Evolutionary conservation across 2,113 vertebrate species (phyloP).

Genomic region (Otolemur garnettii): DNA sequence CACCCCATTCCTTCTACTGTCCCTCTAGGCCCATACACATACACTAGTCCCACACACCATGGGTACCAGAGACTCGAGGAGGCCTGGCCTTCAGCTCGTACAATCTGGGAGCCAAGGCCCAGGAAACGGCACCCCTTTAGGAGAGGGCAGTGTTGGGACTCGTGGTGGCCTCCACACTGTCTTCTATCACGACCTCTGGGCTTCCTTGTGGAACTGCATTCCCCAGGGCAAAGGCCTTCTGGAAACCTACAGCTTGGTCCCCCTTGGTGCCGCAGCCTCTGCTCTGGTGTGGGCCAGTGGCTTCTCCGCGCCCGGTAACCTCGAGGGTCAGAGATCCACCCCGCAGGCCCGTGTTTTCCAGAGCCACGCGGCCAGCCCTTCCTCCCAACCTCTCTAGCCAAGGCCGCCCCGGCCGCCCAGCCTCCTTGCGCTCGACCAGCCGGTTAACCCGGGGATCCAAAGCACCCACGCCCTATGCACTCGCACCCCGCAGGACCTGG

Average conservation of each 20-base stretch:
- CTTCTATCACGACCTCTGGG: not conserved
- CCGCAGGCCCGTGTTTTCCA: constrained; percentile 70
- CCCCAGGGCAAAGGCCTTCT: not conserved
- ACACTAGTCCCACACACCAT: not conserved
- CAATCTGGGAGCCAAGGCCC: constrained; percentile 18
- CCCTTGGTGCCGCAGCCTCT: not conserved
- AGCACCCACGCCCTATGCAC: constrained; percentile 29
- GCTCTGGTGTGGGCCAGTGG: constrained; percentile 40
- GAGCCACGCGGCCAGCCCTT: constrained; percentile 61
- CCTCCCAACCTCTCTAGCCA: constrained; percentile 54
- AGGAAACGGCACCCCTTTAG: not conserved
- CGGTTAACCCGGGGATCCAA: not conserved
- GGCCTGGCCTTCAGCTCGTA: not conserved
- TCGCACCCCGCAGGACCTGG: not conserved
- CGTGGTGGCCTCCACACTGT: not conserved
- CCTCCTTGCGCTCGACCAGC: not conserved
- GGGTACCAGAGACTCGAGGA: not conserved
- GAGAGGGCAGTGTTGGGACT: not conserved
- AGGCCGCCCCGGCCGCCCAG: constrained; percentile 34
- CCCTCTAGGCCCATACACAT: not conserved
- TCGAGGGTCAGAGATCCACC: constrained; percentile 68
- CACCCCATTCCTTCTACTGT: not conserved
- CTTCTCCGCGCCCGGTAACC: constrained; percentile 64
- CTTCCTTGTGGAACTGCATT: not conserved
- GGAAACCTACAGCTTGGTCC: not conserved